A percentile compares a stretch with the other conserved stretches of the same genome.
Conservation (phyloP, 2,113 vertebrate genomes). For the Albula glossodonta region DNA sequence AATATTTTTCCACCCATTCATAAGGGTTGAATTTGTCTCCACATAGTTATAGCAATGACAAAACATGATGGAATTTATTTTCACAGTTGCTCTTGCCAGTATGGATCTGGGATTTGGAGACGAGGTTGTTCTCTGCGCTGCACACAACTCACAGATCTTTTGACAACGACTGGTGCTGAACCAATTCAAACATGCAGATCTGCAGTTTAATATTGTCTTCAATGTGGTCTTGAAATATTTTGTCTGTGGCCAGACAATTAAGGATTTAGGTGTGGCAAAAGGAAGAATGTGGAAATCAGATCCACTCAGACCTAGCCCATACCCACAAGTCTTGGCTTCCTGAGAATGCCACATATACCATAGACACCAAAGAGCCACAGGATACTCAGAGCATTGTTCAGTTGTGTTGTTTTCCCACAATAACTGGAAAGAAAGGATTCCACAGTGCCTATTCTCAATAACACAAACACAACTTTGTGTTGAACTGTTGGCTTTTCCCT, state of each 20-base stretch:
- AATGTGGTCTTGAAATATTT: conserved; percentile 72
- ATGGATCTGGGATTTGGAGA: conserved; percentile 58
- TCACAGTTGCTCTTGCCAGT: conserved; percentile 59
- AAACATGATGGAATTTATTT: conserved; percentile 60
- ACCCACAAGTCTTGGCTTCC: conserved; percentile 65
- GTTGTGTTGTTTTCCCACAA: too few species aligned
- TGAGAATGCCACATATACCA: conserved; percentile 42
- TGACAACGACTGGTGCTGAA: conserved; percentile 60
- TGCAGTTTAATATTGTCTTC: conserved; percentile 64
- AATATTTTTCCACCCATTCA: neutral
- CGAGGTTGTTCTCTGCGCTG: conserved; percentile 51
- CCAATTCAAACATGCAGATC: conserved; percentile 72
- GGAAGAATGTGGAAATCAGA: conserved; percentile 76
- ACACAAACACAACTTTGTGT: neutral
- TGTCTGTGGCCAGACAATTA: conserved; percentile 76
- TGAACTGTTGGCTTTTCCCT: neutral
- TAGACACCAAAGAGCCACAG: conserved; percentile 6
- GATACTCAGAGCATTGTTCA: neutral
- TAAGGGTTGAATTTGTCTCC: neutral
- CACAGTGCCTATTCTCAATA: neutral
- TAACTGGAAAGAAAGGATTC: neutral
- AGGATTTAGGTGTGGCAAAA: conserved; percentile 77
- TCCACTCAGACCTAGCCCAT: conserved; percentile 61
- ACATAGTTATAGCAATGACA: conserved; percentile 52
- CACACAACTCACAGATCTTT: conserved; percentile 45